A percentile compares a stretch with the other conserved stretches of the same genome.
Conservation (phyloP, 2,888 invertebrate species). For the Acanthosepion pharaonis region DNA sequence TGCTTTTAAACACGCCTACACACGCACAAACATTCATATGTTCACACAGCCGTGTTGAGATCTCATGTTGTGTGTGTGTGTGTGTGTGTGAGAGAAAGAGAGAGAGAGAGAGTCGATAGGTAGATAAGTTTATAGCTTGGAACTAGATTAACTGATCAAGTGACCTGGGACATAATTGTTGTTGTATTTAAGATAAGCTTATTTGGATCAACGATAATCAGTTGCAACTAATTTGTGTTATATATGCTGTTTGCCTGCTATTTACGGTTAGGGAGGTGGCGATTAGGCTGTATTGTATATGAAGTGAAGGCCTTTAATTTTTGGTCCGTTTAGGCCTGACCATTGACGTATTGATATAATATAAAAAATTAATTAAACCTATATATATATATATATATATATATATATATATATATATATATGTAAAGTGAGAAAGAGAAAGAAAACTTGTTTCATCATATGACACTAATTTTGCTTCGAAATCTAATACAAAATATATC, state of each 20-base stretch:
- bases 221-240: not conserved
- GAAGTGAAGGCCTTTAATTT: no score
- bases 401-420: not conserved
- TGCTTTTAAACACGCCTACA: not conserved
- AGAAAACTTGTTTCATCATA: not conserved
- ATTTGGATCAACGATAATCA: not conserved
- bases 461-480: no score
- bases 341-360: no score
- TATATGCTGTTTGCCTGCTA: no score
- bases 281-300: no score
- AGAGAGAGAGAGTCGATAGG: not conserved
- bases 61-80: no score
- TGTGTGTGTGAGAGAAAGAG: no score
- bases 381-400: not conserved
- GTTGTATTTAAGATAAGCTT: not conserved
- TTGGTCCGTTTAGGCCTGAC: no score
- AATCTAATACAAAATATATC: no score
- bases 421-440: no score
- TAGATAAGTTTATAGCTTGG: not conserved
- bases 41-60: not conserved
- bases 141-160: not conserved
- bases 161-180: slow-evolving; percentile 6
- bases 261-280: no score
- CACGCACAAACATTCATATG: not conserved
- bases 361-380: not conserved